phyloP scores from a whole-genome alignment of 2,888 invertebrate species.

The Pseudococcus jackbeardsleyi region DNA sequence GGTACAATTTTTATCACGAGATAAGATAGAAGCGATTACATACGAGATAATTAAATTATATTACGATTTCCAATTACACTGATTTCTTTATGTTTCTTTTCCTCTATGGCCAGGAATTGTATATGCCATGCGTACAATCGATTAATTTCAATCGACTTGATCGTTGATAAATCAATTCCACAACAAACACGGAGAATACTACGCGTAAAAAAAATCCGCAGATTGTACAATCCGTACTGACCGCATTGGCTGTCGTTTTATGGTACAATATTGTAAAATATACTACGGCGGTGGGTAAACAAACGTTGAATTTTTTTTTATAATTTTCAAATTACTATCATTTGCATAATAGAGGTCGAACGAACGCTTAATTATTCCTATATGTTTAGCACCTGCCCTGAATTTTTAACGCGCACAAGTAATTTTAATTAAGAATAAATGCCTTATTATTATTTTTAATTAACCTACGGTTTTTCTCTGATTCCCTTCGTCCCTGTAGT shows the following conservation, averaged over 20 bases:
- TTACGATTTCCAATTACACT: not conserved
- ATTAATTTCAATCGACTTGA: not conserved
- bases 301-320: slow-evolving; percentile 11
- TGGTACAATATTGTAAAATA: not conserved
- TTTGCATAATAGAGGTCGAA: slow-evolving; percentile 54
- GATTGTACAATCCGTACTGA: not conserved
- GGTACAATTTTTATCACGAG: not conserved
- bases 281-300: not conserved
- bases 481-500: not conserved
- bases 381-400: slow-evolving; percentile 40
- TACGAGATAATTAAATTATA: not conserved
- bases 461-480: slow-evolving; percentile 27
- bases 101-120: not conserved
- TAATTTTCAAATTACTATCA: slow-evolving; percentile 51
- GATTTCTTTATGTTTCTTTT: not conserved
- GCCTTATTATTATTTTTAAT: slow-evolving; percentile 49
- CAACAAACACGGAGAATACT: too few species aligned
- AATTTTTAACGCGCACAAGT: slow-evolving; percentile 42
- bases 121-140: not conserved
- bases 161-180: not conserved
- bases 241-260: too few species aligned
- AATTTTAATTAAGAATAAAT: slow-evolving; percentile 50
- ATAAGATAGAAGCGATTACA: slow-evolving; percentile 13
- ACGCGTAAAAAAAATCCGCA: not conserved
- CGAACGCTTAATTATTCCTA: slow-evolving; percentile 45